Base-by-base conservation (phyloP, 2,113 vertebrate species). In the Pseudonaja textilis region DNA sequence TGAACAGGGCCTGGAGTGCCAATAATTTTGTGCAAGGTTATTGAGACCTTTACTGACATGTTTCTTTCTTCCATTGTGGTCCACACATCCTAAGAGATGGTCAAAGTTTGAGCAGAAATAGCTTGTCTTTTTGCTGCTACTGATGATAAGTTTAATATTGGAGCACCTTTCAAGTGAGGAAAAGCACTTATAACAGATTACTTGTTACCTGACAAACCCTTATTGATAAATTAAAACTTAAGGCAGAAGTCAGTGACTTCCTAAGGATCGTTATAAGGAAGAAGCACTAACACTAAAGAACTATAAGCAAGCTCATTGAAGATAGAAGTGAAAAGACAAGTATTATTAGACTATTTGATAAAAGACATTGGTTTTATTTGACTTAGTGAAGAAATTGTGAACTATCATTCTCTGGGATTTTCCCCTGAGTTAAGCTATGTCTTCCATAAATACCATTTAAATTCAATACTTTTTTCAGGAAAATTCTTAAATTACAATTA, bases 21-120 rank as follows among this genome's bases (percentile, higher is more conserved):
- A 25, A 47, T 94, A 59, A 91, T 94, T 55, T 95, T 95, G 0
- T 74, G 86, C 93, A 64, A 90, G 1, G 3, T 94, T 1, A 93
- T 85, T 16, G 39, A 89, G 87, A 18, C 11, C 91, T 92, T 94
- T 87, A 85, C 54, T 93, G 18, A 74, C 91, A 26, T 2, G 42
- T 1, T 91, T 0, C 23, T 94, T 1, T 54, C 85, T 96, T 95
- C 12, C 94, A 1, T 93, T 89, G n/a, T 57, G n/a, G 52, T 57
- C 20, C 87, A 81, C 2, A 20, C 34, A 22, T 39, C 88, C 54
- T 89, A 56, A 57, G 22, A 50, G 42, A 26, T 86, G 85, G 9
- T 56, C n/a, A 57, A 39, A 42, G 3, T 39, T 11, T 56, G 18
- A 89, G 34, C 87, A 56, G 54, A 52, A 29, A 88, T 92, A 52